Conservation (phyloP, 2,113 vertebrate genomes). For the Proterorhinus semilunaris region DNA sequence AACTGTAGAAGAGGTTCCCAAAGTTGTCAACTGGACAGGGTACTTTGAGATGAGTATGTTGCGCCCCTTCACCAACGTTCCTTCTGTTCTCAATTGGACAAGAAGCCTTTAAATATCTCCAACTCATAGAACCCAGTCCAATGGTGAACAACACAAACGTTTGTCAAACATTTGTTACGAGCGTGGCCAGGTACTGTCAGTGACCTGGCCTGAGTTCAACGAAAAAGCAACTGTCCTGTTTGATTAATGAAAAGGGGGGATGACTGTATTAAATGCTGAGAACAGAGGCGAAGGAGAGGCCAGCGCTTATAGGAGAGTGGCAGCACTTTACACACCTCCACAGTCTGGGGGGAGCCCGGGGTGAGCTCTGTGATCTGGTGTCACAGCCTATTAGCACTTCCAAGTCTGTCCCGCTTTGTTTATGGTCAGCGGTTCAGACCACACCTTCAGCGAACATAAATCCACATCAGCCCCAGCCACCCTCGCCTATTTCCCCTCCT, state of each 20-base stretch:
- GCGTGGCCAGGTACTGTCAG: conserved; percentile 19
- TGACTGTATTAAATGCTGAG: not conserved
- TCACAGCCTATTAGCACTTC: conserved; percentile 38
- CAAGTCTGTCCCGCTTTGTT: conserved; percentile 40
- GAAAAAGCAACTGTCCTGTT: conserved; percentile 39
- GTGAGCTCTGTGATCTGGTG: conserved; percentile 46
- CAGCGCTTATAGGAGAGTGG: conserved; percentile 13
- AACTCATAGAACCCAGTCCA: too few relatives aligned
- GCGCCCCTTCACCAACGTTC: too few relatives aligned
- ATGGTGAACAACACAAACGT: too few relatives aligned
- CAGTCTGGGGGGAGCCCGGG: conserved; percentile 19
- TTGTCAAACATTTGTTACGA: conserved; percentile 16
- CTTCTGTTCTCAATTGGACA: too few relatives aligned
- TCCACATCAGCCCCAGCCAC: conserved; percentile 57
- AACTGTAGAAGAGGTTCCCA: not conserved
- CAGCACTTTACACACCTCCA: conserved; percentile 40
- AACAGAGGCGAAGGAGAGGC: conserved; percentile 4
- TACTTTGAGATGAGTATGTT: too few relatives aligned
- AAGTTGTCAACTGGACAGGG: too few relatives aligned
- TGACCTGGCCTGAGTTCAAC: conserved; percentile 38
- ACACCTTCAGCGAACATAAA: conserved; percentile 40
- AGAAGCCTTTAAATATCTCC: too few relatives aligned
- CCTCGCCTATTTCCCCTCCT: conserved; percentile 33
- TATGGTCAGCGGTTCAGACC: conserved; percentile 33
- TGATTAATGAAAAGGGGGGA: conserved; percentile 27